Evolutionary conservation across 2,888 invertebrate genomes (phyloP).

Genomic region (Drosophila maculinotata): DNA sequence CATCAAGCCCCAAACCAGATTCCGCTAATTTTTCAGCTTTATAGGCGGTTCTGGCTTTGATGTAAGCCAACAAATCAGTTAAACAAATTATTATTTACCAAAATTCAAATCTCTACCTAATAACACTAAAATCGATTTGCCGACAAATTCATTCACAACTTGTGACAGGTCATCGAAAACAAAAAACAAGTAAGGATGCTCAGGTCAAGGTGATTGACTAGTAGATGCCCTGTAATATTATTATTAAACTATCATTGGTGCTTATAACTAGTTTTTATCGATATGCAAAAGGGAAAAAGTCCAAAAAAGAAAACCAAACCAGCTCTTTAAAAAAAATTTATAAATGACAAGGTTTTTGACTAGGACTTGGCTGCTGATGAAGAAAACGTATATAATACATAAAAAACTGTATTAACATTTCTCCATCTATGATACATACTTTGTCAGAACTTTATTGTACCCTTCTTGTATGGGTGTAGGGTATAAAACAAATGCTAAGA

Average conservation of each 20-base stretch:
- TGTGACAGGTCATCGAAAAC: conserved; percentile 46
- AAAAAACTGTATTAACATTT: no score
- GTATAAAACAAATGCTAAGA: conserved; percentile 56
- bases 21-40: conserved; percentile 32
- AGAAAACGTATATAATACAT: no score
- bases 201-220: neutral
- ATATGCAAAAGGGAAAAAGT: no score
- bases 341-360: no score
- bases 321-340: no score
- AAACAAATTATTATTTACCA: conserved; percentile 76
- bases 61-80: conserved; percentile 73
- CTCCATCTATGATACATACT: no score
- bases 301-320: no score
- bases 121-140: conserved; percentile 69
- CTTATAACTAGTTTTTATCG: no score
- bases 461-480: neutral
- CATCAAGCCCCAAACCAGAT: conserved; percentile 56
- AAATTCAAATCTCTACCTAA: conserved; percentile 52
- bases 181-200: conserved; percentile 13
- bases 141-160: conserved; percentile 73
- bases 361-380: no score
- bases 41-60: conserved; percentile 74
- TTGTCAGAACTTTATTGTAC: neutral
- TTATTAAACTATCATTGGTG: no score
- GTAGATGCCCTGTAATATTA: conserved; percentile 22